These are phyloP conservation scores for Anabacerthia variegaticeps DNA, from an alignment of 2,797 vertebrate genomes.

Conservation along the genomic window DNA sequence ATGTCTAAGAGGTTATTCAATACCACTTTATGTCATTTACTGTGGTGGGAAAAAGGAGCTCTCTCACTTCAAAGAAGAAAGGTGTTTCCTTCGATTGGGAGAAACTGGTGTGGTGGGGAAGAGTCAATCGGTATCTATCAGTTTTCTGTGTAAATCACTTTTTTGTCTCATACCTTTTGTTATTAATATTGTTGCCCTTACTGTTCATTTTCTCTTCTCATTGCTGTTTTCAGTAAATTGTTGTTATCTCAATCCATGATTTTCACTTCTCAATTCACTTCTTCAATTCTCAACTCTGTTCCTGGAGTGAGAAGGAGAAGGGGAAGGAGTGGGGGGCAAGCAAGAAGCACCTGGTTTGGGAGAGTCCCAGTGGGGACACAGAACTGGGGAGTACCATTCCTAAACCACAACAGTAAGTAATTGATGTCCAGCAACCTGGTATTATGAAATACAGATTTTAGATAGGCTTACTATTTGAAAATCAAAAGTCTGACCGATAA, in stretches of 20 bases:
- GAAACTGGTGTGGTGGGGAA: neutral
- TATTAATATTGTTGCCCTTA: neutral
- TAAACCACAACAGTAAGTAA: neutral
- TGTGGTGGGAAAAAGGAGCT: neutral
- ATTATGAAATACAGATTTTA: neutral
- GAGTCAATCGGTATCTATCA: neutral
- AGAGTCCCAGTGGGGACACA: neutral
- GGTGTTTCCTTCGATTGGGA: neutral
- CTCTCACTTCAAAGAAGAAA: neutral
- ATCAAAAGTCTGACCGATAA: neutral
- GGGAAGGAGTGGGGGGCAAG: neutral
- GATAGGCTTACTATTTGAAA: neutral
- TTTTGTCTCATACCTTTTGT: neutral
- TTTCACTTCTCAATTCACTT: neutral
- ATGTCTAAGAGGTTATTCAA: neutral
- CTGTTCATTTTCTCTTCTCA: neutral
- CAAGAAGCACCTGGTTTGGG: neutral
- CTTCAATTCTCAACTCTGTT: neutral
- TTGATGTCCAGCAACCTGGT: neutral
- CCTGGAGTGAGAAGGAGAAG: neutral
- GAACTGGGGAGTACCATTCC: neutral
- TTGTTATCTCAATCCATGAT: neutral
- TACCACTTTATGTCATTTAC: neutral
- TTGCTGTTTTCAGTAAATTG: neutral
- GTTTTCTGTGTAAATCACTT: neutral